These are phyloP conservation scores for Acanthoscelides obtectus DNA, from an alignment of 2,888 invertebrate species.

Conservation along the genomic window DNA sequence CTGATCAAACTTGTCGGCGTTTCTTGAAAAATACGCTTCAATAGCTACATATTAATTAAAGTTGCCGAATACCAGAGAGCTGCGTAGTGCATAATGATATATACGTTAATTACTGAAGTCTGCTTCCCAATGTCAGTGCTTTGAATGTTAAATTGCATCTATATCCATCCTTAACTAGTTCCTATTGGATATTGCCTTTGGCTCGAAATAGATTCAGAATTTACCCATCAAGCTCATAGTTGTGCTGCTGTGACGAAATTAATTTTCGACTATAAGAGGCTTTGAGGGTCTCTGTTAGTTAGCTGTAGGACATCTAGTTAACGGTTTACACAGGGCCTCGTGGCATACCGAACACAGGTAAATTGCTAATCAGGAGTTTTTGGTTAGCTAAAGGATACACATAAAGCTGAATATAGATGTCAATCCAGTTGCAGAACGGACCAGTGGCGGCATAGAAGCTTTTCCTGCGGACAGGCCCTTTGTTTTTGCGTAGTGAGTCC, in stretches of 20 bases:
- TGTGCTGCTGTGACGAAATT: neutral
- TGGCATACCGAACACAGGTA: neutral
- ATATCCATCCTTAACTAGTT: neutral
- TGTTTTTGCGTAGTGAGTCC: too few relatives aligned
- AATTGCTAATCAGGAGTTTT: neutral
- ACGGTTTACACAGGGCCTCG: constrained; percentile 34
- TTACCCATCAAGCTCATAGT: neutral
- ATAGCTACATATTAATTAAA: neutral
- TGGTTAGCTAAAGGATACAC: neutral
- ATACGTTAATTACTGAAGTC: neutral
- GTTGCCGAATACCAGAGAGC: too few relatives aligned
- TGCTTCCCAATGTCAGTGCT: neutral
- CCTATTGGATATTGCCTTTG: neutral
- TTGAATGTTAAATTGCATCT: neutral
- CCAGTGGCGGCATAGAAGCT: neutral
- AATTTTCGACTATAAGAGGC: neutral
- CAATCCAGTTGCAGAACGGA: neutral
- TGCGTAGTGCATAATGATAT: neutral
- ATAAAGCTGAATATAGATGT: neutral
- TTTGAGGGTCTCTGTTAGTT: neutral
- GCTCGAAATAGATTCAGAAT: neutral
- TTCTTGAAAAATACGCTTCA: too few relatives aligned
- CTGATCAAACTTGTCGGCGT: too few relatives aligned
- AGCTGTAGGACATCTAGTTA: constrained; percentile 35
- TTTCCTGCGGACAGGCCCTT: too few relatives aligned